These are phyloP conservation scores for Lasioglossum figueresi DNA, from an alignment of 2,888 invertebrate species.

Conservation along the genomic window DNA sequence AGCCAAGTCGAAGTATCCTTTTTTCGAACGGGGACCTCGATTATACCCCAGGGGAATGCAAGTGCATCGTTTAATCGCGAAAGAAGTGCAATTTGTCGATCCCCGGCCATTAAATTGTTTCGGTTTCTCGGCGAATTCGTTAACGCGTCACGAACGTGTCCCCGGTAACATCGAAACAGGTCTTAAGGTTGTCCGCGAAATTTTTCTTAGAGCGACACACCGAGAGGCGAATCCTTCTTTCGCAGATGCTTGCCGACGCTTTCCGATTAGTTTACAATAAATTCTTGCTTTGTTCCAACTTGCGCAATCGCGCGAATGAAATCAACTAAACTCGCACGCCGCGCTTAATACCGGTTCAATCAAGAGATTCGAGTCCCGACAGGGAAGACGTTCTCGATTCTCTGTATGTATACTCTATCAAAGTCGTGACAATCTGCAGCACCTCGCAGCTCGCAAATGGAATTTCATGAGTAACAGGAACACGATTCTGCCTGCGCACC, in stretches of 20 bases:
- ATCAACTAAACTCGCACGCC: not conserved
- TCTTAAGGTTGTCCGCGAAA: not conserved
- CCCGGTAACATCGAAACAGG: not conserved
- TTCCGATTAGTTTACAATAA: not conserved
- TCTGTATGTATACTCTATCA: conserved; percentile 14
- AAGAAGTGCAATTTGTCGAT: conserved; percentile 67
- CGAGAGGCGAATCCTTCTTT: not conserved
- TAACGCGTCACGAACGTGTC: conserved; percentile 30
- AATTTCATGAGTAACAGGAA: conserved; percentile 47
- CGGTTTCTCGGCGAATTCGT: conserved; percentile 35
- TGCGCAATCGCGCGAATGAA: not conserved
- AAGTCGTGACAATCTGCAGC: conserved; percentile 28
- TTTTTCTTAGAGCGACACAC: not conserved
- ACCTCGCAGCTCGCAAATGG: not conserved
- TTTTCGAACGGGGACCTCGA: conserved; percentile 59
- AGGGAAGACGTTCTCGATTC: conserved; percentile 22
- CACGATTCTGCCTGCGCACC: conserved; percentile 4
- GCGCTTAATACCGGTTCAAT: not conserved
- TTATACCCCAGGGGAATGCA: conserved; percentile 61
- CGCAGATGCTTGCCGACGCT: not conserved
- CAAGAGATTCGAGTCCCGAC: not conserved
- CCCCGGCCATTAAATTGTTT: conserved; percentile 59
- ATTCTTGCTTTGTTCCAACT: not conserved
- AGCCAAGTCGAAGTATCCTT: conserved; percentile 44
- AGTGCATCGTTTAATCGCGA: conserved; percentile 59